These are phyloP conservation scores for Theristus sp. DNA, from an alignment of 2,888 invertebrate genomes.

Conservation along the genomic window DNA sequence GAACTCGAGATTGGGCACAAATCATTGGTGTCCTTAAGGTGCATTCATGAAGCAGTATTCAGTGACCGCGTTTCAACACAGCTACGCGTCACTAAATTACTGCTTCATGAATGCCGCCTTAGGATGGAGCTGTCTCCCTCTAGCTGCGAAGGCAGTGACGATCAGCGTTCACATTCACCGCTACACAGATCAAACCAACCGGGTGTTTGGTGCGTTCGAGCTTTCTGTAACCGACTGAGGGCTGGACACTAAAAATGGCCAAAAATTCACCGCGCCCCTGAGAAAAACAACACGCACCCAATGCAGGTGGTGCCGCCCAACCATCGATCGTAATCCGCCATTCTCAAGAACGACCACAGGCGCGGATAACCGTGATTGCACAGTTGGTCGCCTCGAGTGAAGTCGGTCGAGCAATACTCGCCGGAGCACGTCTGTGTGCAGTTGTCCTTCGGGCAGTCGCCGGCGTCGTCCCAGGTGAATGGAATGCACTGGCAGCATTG, in stretches of 20 bases:
- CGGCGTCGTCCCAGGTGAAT: background rate
- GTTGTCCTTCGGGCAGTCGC: background rate
- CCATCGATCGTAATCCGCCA: conserved; percentile 17
- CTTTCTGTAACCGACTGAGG: no score
- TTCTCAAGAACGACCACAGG: conserved; percentile 21
- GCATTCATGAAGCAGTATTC: no score
- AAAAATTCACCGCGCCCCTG: no score
- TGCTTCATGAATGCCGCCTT: background rate
- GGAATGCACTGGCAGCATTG: conserved; percentile 25
- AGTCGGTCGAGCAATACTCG: conserved; percentile 26
- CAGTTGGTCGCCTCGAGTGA: conserved; percentile 25
- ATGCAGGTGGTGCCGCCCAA: conserved; percentile 22
- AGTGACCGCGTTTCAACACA: no score
- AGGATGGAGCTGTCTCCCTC: no score
- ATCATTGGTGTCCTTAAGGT: no score
- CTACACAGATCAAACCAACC: no score
- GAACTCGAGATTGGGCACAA: no score
- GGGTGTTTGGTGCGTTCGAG: no score
- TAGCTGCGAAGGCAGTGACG: no score
- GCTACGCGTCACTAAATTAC: background rate
- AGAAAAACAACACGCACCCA: conserved; percentile 10
- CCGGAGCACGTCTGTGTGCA: conserved; percentile 21
- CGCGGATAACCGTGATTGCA: conserved; percentile 24
- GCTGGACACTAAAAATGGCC: no score
- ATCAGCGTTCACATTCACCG: no score